Evolutionary conservation across 2,888 invertebrate genomes (phyloP), one percentile per base, ranked within the genome.

Genomic region (Drosophila vallismaia): DNA sequence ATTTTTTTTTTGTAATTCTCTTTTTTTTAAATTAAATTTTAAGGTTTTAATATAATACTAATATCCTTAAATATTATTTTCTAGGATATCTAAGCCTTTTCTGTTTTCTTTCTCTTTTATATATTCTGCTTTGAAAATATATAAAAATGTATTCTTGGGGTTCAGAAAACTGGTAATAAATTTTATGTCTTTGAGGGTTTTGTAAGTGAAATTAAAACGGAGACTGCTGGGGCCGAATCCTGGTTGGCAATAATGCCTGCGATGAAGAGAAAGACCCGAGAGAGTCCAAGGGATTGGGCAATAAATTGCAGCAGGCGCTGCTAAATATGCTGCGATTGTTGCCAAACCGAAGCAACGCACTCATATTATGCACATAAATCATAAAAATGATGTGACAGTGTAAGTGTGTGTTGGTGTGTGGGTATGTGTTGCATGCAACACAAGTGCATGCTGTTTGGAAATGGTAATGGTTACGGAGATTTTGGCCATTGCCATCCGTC

Each of bases 401-500:
- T 36, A 31, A 6, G 29, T n/a, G 5, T 28, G 44, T 31, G 9
- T 36, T 36, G 38, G 19, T 29, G 26, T 46, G 40, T 29, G 33
- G 62, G 9, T 26, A 28, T 12, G 58, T 12, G 14, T 4, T 59
- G 60, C 60, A 46, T 59, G 60, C 60, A 46, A 62, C 28, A 14
- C 40, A 77, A 75, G 51, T 85, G 83, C 86, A 76, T 79, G 77
- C 59, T 26, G 38, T 24, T 4, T 24, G 8, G 4, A 33, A 14
- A 24, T 7, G 48, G 10, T n/a, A 5, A 2, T 24, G 19, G 10
- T 10, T 9, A n/a, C 6, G 28, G 55, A 8, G 36, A 26, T 38
- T 73, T 67, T 38, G 54, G 58, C 57, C 78, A 75, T 46, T 50
- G 82, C 83, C 83, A 87, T 81, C 79, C 85, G 83, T 81, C 81